A percentile compares a stretch with the other conserved stretches of the same genome.
These are phyloP conservation scores for Penelope pileata DNA, from an alignment of 2,113 vertebrate genomes.

Conservation along the genomic window DNA sequence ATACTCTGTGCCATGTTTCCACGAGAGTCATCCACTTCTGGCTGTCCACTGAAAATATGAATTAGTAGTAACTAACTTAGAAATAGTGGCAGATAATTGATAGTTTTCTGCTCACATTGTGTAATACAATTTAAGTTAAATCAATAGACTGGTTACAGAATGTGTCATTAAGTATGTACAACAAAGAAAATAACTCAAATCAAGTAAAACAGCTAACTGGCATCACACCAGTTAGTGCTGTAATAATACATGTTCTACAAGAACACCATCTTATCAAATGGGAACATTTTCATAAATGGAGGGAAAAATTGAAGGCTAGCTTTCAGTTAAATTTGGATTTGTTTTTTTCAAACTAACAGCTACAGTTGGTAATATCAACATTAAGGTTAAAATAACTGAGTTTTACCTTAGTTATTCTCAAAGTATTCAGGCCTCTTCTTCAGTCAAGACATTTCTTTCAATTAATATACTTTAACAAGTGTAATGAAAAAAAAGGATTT, in stretches of 20 bases:
- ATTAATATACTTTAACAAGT: neutral
- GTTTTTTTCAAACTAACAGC: neutral
- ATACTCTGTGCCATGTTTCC: neutral
- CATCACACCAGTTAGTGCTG: neutral
- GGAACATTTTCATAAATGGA: neutral
- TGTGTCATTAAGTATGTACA: rapidly evolving
- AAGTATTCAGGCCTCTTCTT: neutral
- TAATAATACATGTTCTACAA: neutral
- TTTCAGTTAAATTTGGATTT: neutral
- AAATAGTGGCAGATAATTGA: neutral
- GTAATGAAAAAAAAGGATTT: neutral
- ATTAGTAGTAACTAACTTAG: neutral
- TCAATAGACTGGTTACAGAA: neutral
- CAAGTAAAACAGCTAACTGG: neutral
- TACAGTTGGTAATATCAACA: rapidly evolving
- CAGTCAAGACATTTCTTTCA: neutral
- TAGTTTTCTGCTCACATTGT: neutral
- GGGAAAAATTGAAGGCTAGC: neutral
- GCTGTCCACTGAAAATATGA: neutral
- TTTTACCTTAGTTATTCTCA: neutral
- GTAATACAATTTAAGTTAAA: neutral
- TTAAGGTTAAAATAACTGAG: neutral
- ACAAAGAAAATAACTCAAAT: neutral
- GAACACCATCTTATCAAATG: neutral
- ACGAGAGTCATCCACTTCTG: neutral